Percentiles rank a stretch among this genome's conserved stretches.
Conservation (phyloP, 2,113 vertebrate species). For the Puma concolor region DNA sequence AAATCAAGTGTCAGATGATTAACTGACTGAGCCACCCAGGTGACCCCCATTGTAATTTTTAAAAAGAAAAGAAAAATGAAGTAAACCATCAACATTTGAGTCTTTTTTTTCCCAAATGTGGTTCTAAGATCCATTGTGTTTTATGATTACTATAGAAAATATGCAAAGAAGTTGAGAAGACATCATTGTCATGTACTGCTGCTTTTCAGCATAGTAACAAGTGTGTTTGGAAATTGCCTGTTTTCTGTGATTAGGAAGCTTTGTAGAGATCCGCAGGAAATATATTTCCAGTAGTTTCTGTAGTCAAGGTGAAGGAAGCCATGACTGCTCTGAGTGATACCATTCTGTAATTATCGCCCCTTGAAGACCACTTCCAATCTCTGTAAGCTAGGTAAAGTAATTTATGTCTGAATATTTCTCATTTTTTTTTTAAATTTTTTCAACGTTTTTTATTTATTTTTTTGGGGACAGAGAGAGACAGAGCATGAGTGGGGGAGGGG, state of each 20-base stretch:
- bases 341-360: neutral
- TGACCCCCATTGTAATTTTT: too few species aligned
- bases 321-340: neutral
- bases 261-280: slow-evolving; percentile 43
- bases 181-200: neutral
- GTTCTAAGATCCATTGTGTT: neutral
- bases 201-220: neutral
- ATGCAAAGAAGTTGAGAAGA: neutral
- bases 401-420: slow-evolving; percentile 1
- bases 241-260: slow-evolving; percentile 55
- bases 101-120: neutral
- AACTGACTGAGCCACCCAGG: too few species aligned
- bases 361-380: neutral
- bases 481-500: too few species aligned
- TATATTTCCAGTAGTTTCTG: neutral
- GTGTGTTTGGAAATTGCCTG: neutral
- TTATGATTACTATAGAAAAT: neutral
- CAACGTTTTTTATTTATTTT: too few species aligned
- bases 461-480: too few species aligned
- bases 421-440: neutral
- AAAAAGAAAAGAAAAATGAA: neutral
- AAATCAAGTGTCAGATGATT: too few species aligned
- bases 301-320: slow-evolving; percentile 7
- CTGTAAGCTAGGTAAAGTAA: neutral
- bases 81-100: neutral